Base-by-base conservation (phyloP, 2,113 vertebrate species). In the Collichthys lucidus region DNA sequence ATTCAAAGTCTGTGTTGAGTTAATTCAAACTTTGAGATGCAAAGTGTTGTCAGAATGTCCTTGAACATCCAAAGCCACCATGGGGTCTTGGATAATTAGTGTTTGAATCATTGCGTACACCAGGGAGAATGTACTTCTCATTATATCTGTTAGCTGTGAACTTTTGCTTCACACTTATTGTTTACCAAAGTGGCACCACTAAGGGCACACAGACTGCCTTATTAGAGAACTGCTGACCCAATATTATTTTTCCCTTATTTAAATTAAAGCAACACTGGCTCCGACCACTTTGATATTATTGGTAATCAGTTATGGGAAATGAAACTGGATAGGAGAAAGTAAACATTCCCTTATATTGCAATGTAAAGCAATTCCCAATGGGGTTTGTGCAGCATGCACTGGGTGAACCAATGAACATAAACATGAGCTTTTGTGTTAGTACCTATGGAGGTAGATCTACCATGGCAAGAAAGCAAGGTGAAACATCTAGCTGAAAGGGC, bases 71-170 rank as follows among this genome's bases (percentile, higher is more conserved):
- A 80, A 73, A 65, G 77, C 50, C 66, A 68, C 40, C 24, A 14
- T 8, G 35, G 55, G 46, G 53, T 77, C 57, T 60, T 24, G 46
- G 59, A 56, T 86, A 80, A 87, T 87, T 80, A 80, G 61, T 19
- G n/a, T 79, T 74, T 66, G 73, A 76, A 77, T 88, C 75, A 50
- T 52, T 42, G 47, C 46, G 22, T 44, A 50, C 74, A 50, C 29
- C 24, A 7, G 75, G 74, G 66, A 83, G 22, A 71, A 70, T 74
- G 57, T 52, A 59, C 29, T 50, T 46, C 84, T 90, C 77, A 85
- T 91, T 87, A 80, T 85, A 81, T 81, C 40, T 63, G 73, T 83
- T 64, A 49, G 71, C 84, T 79, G 26, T 78, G 71, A 87, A 88
- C 80, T 77, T 86, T 82, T 8, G 31, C 42, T 85, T 77, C 71